Evolutionary conservation across 2,113 vertebrate species (phyloP), one percentile per base, ranked within the genome.

Genomic region (Tonatia bakeri): DNA sequence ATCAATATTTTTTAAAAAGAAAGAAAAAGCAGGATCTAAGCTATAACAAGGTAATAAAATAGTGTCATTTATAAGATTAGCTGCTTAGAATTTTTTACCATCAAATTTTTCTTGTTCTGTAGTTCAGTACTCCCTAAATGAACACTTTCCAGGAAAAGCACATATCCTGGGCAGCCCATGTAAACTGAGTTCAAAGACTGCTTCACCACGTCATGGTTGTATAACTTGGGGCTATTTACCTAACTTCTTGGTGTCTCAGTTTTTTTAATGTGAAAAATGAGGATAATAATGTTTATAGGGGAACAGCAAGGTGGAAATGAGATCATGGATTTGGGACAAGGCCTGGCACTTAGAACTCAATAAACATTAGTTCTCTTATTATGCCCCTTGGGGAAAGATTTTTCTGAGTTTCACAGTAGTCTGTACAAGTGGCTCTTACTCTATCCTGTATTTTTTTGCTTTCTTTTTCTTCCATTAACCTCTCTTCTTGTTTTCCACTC

Each of bases 231-330:
- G 50, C 82, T 24, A 73, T 17, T 52, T 50, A 59, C 19, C 89
- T 31, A n/a, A 90, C 31, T 86, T 90, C 17, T 82, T 93, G 61
- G 16, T 54, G 54, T 59, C 45, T 96, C 85, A 90, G 16, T 59
- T 50, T 95, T 70, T 72, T 26, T 94, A 83, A 86, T 77, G 19
- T 64, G 52, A 26, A 89, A 73, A 87, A 91, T 69, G 45, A 93
- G 28, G 31, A 47, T 70, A 70, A 26, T 90, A 52, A 31, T 76
- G n/a, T 61, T 87, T 91, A 43, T 61, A 67, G 19, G 33, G 50
- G 56, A 83, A 61, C 54, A 52, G 24, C 43, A 70, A 61, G 14
- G 11, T 90, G 6, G 50, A 38, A 77, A n/a, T 75, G 64, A 93
- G 40, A 89, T 65, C 11, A 6, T 76, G 22, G 47, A 26, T 93